phyloP scores from a whole-genome alignment of 2,113 vertebrate genomes.

The Cisticola juncidis region DNA sequence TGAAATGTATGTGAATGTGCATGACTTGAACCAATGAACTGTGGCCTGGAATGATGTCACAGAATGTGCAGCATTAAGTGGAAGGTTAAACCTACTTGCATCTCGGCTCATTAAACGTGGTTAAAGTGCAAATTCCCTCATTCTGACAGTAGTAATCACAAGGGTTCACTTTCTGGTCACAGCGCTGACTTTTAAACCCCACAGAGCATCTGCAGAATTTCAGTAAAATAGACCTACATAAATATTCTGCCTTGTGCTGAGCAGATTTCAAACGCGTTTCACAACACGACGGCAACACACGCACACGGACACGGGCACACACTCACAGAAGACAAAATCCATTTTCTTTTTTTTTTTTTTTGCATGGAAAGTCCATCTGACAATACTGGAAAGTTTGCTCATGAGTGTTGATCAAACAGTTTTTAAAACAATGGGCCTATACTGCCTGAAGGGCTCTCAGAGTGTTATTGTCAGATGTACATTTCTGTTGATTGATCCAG shows the following conservation, averaged over 20 bases:
- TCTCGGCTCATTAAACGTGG: conserved; percentile 98
- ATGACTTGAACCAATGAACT: conserved; percentile 80
- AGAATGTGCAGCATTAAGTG: conserved; percentile 79
- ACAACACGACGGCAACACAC: conserved; percentile 48
- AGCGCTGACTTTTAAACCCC: conserved; percentile 99
- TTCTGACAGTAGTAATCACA: conserved; percentile 99
- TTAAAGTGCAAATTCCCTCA: conserved; percentile 99
- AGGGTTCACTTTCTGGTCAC: conserved; percentile 99
- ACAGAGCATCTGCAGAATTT: conserved; percentile 99
- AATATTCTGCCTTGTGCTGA: conserved; percentile 73
- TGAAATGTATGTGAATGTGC: conserved; percentile 78
- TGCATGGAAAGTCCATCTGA: background rate
- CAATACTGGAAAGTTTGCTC: background rate
- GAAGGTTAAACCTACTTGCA: conserved; percentile 99
- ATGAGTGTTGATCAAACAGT: background rate
- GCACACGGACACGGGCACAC: background rate
- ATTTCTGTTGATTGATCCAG: background rate
- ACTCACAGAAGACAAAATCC: background rate
- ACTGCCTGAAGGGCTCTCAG: background rate
- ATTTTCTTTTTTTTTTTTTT: background rate
- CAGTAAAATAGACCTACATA: conserved; percentile 87
- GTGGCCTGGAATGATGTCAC: conserved; percentile 83
- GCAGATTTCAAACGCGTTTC: conserved; percentile 64
- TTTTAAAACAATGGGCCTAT: background rate
- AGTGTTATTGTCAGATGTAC: background rate